phyloP scores from a whole-genome alignment of 2,888 invertebrate species.

The Drosophila monieri region DNA sequence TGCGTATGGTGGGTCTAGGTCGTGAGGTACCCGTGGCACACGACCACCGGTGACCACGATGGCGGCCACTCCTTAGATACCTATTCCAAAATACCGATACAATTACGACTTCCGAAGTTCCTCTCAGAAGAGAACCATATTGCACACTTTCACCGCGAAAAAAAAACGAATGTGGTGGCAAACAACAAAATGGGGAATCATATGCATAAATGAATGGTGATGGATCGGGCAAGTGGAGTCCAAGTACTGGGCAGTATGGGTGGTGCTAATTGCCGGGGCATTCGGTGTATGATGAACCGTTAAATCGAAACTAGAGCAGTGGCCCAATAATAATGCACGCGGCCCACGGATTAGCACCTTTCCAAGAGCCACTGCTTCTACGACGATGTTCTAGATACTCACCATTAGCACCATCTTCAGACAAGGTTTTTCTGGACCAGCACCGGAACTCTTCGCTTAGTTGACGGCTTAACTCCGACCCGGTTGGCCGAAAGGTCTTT shows the following conservation, averaged over 20 bases:
- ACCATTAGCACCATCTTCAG: constrained; percentile 64
- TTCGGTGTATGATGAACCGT: constrained; percentile 67
- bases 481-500: constrained; percentile 47
- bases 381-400: constrained; percentile 68
- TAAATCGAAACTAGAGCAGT: constrained; percentile 70
- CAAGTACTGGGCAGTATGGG: constrained; percentile 3
- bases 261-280: constrained; percentile 66
- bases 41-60: constrained; percentile 36
- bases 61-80: constrained; percentile 3
- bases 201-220: constrained; percentile 64
- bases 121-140: constrained; percentile 22
- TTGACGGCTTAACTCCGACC: constrained; percentile 46
- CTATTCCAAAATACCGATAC: constrained; percentile 1
- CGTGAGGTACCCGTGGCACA: constrained; percentile 61
- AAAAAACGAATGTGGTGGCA: constrained; percentile 55
- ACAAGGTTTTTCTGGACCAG: constrained; percentile 57
- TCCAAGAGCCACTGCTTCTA: constrained; percentile 35
- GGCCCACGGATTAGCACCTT: constrained; percentile 67
- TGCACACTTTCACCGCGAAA: constrained; percentile 74
- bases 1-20: constrained; percentile 19
- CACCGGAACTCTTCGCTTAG: constrained; percentile 45
- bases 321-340: constrained; percentile 60
- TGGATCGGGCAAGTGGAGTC: constrained; percentile 13
- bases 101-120: constrained; percentile 37
- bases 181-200: constrained; percentile 50